Base-by-base conservation (phyloP, 2,113 vertebrate species). In the Nycticorax nycticorax region DNA sequence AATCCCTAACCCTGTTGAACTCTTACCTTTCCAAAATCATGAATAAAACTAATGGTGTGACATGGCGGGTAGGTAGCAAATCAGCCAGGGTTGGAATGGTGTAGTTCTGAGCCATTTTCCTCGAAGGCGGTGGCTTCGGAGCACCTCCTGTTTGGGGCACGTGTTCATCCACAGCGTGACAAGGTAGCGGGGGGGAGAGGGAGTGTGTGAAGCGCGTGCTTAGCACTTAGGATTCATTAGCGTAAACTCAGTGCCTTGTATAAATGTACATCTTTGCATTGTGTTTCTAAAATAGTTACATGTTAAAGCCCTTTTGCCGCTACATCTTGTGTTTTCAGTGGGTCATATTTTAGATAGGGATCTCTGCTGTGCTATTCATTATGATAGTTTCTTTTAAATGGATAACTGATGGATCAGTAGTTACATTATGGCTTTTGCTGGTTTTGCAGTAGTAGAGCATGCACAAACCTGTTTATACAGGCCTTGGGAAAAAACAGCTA, bases 131-230 rank as follows among this genome's bases (percentile, higher is more conserved):
- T 53, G 43, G 9, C 73, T 79, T 35, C 30, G 43, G 62, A 66
- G 47, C 53, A 37, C 72, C 3, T 0, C 28, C 45, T 32, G 5
- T 26, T 66, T 1, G 3, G 75, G 23, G 22, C 4, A 0, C 3
- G 10, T 53, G 24, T 9, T 76, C 23, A 4, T 55, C 45, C 24
- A 21, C 18, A 35, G 23, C 0, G 1, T 56, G 50, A 14, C 21
- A 33, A 35, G 28, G 37, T 37, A 78, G 24, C 15, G 24, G 23
- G 41, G 48, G 37, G 24, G n/a, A 66, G 55, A 85, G 23, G 59
- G 37, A 19, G 4, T 30, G 68, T n/a, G 0, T 67, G 28, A 27
- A 7, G 6, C 30, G 47, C 10, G 8, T 27, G 4, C 43, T 69
- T 24, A 24, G 14, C 15, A 4, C 50, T 22, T 63, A 50, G 60